Percentiles rank a stretch among this genome's conserved stretches.
These are phyloP conservation scores for Druon quercuslanigerum DNA, from an alignment of 1,140 invertebrate genomes.

Conservation along the genomic window DNA sequence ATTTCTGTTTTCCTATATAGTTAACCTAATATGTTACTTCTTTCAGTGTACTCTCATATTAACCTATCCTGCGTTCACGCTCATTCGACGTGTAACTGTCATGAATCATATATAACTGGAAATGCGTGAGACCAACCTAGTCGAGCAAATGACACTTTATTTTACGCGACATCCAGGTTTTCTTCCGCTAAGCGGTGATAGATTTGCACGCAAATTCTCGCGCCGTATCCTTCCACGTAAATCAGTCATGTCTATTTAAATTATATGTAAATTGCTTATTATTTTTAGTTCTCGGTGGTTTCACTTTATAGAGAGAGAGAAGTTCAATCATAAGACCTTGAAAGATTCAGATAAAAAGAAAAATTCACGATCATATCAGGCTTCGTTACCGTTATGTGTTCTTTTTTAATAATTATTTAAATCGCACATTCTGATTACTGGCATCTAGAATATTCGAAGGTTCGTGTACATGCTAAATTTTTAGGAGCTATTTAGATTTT, in stretches of 20 bases:
- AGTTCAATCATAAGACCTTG: too few relatives aligned
- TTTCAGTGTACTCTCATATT: neutral
- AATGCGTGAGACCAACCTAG: constrained; percentile 10
- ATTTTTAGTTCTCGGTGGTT: neutral
- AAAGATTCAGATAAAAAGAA: too few relatives aligned
- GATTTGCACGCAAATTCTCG: constrained; percentile 8
- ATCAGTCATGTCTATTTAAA: constrained; percentile 14
- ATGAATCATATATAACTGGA: constrained; percentile 29
- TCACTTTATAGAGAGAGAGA: too few relatives aligned
- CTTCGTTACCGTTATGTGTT: too few relatives aligned
- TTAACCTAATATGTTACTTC: too few relatives aligned
- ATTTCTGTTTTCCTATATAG: too few relatives aligned
- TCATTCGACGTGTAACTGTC: constrained; percentile 12
- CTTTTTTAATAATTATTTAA: too few relatives aligned
- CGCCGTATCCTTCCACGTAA: neutral
- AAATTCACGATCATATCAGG: too few relatives aligned
- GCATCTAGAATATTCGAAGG: too few relatives aligned
- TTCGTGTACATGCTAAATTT: too few relatives aligned
- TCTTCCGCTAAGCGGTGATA: neutral
- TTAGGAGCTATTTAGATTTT: too few relatives aligned
- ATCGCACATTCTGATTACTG: too few relatives aligned
- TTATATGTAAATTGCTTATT: constrained; percentile 6
- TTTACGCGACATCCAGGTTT: neutral
- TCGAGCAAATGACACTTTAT: constrained; percentile 15
- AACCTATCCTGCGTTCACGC: neutral